Evolutionary conservation across 2,113 vertebrate species (phyloP), one percentile per base, ranked within the genome.

Genomic region (Oreochromis niloticus): DNA sequence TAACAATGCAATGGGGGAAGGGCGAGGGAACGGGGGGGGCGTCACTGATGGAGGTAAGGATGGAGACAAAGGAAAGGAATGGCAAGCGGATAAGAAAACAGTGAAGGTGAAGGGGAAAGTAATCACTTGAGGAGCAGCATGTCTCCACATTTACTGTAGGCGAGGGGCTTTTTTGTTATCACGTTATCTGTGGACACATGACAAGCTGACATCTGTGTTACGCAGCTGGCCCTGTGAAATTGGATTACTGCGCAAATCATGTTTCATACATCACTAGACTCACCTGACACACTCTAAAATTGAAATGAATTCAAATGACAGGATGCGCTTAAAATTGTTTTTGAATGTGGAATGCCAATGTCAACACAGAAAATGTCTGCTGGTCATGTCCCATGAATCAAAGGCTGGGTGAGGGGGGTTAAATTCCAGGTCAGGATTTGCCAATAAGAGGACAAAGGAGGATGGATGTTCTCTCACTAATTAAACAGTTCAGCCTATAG

Each of bases 191-290:
- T 85, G 83, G 80, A 81, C 82, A 90, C 39, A 90, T 55, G 61
- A 91, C 63, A 78, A 83, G 81, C 57, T 83, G 87, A 94, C 94
- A 93, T 94, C 91, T 95, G 94, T 90, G 91, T 89, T 27, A 79
- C 88, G 85, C 86, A 94, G 91, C 91, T 92, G 91, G 84, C 85
- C 19, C 56, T 7, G 34, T 56, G 68, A 90, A 94, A 93, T 81
- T 63, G 32, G 88, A 95, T 94, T 91, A 87, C 61, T 87, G 88
- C 90, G 85, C 92, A 92, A 93, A 95, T 93, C 91, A 89, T 30
- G 32, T 92, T 94, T 95, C 90, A 94, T 92, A 93, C 93, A 94
- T 93, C 86, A 63, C 84, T 95, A 50, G 36, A 88, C 92, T 95
- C 94, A 95, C 93, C 94, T 96, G 92, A 91, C 85, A 86, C 93